A percentile compares a stretch with the other conserved stretches of the same genome.
Evolutionary conservation across 2,888 invertebrate species (phyloP).

Genomic region (Autographa pulchrina): DNA sequence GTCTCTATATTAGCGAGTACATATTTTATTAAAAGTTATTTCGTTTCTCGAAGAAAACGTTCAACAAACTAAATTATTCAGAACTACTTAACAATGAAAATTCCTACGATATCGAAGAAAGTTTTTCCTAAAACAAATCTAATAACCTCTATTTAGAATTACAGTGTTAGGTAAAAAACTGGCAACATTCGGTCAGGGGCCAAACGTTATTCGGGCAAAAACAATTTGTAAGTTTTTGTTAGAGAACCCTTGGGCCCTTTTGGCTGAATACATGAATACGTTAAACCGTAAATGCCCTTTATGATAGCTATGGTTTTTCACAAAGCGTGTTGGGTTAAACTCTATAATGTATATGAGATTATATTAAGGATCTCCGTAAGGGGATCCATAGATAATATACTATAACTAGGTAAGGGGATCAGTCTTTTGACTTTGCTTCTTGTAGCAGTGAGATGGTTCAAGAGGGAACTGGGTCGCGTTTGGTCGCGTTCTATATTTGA

Average conservation of each 20-base stretch:
- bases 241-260: slow-evolving; percentile 65
- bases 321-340: slow-evolving; percentile 52
- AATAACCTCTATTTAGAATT: slow-evolving; percentile 58
- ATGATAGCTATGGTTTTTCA: slow-evolving; percentile 63
- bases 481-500: background rate
- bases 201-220: slow-evolving; percentile 73
- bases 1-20: background rate
- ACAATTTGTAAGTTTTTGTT: slow-evolving; percentile 81
- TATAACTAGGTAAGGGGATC: slow-evolving; percentile 24
- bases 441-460: background rate
- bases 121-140: slow-evolving; percentile 47
- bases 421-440: slow-evolving; percentile 24
- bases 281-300: slow-evolving; percentile 66
- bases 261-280: slow-evolving; percentile 76
- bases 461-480: background rate
- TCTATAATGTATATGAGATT: slow-evolving; percentile 48
- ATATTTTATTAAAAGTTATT: slow-evolving; percentile 5
- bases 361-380: slow-evolving; percentile 36
- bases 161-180: slow-evolving; percentile 51
- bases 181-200: slow-evolving; percentile 68
- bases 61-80: slow-evolving; percentile 11
- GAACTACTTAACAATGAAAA: slow-evolving; percentile 21
- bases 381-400: too few species aligned
- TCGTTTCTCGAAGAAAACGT: background rate
- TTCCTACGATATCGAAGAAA: slow-evolving; percentile 35